These are phyloP conservation scores for Trinorchestia longiramus DNA, from an alignment of 1,140 invertebrate species.

Conservation along the genomic window DNA sequence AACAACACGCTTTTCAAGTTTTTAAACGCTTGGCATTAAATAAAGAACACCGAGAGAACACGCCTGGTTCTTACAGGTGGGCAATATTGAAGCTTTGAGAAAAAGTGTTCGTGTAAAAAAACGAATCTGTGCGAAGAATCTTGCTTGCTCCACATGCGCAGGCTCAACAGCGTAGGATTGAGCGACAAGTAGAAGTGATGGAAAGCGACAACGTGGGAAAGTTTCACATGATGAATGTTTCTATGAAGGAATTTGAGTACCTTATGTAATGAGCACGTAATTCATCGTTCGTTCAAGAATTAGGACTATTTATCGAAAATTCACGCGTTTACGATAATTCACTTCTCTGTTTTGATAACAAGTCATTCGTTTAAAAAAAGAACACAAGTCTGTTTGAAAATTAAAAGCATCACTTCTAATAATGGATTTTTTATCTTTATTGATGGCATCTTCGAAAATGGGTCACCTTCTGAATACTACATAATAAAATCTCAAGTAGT, in stretches of 20 bases:
- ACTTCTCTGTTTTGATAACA: neutral
- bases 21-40: neutral
- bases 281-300: neutral
- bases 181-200: neutral
- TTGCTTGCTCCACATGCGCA: neutral
- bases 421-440: no score
- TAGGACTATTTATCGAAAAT: neutral
- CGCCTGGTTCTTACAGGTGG: neutral
- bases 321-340: neutral
- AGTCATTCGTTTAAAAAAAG: neutral
- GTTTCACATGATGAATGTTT: neutral
- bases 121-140: neutral
- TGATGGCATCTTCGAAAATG: no score
- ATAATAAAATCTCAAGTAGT: no score
- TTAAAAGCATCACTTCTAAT: neutral
- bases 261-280: neutral
- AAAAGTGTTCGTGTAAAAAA: neutral
- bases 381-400: neutral
- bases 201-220: neutral
- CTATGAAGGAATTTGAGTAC: neutral
- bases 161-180: neutral
- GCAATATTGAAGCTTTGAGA: neutral
- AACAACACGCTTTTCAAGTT: neutral
- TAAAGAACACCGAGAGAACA: neutral
- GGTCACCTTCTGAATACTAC: no score